Conservation (phyloP, 2,113 vertebrate species). For the Thryonomys swinderianus region DNA sequence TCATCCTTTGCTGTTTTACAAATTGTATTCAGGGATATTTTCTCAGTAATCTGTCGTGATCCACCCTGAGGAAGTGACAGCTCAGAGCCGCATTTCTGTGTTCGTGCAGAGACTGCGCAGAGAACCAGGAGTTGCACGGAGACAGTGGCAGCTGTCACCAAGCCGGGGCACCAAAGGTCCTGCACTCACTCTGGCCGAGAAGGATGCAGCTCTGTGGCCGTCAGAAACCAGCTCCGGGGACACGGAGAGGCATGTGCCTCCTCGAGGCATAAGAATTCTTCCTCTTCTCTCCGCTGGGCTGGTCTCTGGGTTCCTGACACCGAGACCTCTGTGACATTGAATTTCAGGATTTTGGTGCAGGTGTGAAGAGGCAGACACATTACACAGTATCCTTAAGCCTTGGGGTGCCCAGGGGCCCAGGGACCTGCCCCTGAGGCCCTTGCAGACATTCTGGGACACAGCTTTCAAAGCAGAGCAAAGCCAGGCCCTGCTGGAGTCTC, state of each 20-base stretch:
- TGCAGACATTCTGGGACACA: not conserved
- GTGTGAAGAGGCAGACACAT: constrained; percentile 41
- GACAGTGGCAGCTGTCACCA: constrained; percentile 20
- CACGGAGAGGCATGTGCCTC: not conserved
- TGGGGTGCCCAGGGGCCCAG: not conserved
- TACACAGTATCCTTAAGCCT: not conserved
- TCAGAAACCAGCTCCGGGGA: not conserved
- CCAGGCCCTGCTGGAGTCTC: not conserved
- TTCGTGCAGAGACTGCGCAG: not conserved
- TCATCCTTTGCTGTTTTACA: not conserved
- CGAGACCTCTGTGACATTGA: not conserved
- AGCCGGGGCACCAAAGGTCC: not conserved
- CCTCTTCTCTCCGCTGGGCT: not conserved
- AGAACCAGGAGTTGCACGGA: not conserved
- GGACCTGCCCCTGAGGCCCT: not conserved
- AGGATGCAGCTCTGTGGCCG: fast-evolving
- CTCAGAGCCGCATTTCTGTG: not conserved
- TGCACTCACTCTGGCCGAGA: not conserved
- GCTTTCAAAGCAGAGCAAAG: not conserved
- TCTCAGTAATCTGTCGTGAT: not conserved
- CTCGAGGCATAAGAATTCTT: not conserved
- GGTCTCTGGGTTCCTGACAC: not conserved
- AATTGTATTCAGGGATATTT: not conserved
- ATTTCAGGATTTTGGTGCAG: constrained; percentile 62
- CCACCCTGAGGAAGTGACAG: not conserved